These are phyloP conservation scores for Lutra lutra DNA, from an alignment of 2,797 vertebrate species.

Conservation along the genomic window DNA sequence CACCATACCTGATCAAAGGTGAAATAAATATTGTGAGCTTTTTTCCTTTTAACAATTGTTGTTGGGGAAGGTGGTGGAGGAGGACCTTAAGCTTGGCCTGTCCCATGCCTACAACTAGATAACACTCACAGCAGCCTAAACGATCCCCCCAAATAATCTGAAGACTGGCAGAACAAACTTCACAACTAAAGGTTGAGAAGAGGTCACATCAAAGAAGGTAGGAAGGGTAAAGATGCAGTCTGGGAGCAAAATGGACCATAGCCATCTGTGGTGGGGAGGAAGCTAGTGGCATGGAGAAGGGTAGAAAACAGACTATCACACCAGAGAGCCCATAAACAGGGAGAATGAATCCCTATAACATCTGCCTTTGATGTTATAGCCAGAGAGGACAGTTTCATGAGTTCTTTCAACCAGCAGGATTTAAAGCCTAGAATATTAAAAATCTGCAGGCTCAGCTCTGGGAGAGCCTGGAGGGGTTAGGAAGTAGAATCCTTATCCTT, in stretches of 20 bases:
- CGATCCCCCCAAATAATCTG: not conserved
- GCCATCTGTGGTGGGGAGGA: not conserved
- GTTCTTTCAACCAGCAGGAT: not conserved
- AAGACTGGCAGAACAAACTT: not conserved
- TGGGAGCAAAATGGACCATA: not conserved
- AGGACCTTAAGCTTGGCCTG: not conserved
- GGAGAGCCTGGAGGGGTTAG: not conserved
- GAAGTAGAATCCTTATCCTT: not conserved
- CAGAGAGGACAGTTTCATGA: not conserved
- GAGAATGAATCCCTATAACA: not conserved
- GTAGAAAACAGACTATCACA: not conserved
- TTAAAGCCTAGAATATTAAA: not conserved
- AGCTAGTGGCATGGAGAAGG: not conserved
- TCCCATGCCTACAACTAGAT: not conserved
- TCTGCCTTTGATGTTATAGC: not conserved
- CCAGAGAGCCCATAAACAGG: not conserved
- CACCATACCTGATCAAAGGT: not conserved
- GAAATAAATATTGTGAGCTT: not conserved
- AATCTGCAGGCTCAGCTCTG: not conserved
- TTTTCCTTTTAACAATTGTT: not conserved
- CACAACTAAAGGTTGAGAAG: not conserved
- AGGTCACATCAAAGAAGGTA: not conserved
- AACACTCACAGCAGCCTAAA: not conserved
- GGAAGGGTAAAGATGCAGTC: not conserved
- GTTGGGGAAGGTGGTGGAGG: not conserved